These are phyloP conservation scores for Drosophila cardini DNA, from an alignment of 1,140 invertebrate species.

Conservation along the genomic window DNA sequence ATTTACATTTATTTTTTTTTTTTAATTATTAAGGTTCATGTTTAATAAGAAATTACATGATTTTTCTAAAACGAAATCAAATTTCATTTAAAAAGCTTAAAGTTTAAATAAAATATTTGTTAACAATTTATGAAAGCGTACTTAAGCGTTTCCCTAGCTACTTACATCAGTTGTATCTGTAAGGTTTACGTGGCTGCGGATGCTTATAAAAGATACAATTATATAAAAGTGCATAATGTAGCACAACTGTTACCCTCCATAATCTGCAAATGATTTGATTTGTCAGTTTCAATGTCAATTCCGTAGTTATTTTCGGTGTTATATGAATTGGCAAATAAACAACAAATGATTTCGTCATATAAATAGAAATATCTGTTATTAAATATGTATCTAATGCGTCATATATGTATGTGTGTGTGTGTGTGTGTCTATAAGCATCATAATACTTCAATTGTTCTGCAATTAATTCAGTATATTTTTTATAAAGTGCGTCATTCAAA, in stretches of 20 bases:
- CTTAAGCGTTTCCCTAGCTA: not conserved
- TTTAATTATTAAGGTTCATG: too few species aligned
- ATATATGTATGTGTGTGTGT: too few species aligned
- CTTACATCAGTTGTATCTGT: not conserved
- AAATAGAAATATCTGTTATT: too few species aligned
- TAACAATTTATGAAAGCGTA: not conserved
- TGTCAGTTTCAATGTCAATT: not conserved
- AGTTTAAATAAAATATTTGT: not conserved
- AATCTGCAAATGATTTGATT: not conserved
- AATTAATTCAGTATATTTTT: conserved; percentile 20
- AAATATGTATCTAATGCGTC: conserved; percentile 4
- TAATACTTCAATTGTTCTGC: conserved; percentile 21
- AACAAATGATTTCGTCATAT: too few species aligned
- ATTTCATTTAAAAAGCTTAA: too few species aligned
- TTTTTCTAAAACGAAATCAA: too few species aligned
- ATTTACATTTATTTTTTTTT: too few species aligned
- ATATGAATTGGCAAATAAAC: too few species aligned
- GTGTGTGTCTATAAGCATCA: not conserved
- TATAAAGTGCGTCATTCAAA: conserved; percentile 52
- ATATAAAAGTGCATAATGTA: not conserved
- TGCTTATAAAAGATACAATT: not conserved
- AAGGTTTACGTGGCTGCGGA: too few species aligned
- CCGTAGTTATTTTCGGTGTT: too few species aligned
- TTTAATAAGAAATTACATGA: too few species aligned
- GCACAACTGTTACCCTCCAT: not conserved